Evolutionary conservation across 30 jellyfish, hydroid and myxozoan genomes (phyloP).

Genomic region (Phacellophora camtschatica): DNA sequence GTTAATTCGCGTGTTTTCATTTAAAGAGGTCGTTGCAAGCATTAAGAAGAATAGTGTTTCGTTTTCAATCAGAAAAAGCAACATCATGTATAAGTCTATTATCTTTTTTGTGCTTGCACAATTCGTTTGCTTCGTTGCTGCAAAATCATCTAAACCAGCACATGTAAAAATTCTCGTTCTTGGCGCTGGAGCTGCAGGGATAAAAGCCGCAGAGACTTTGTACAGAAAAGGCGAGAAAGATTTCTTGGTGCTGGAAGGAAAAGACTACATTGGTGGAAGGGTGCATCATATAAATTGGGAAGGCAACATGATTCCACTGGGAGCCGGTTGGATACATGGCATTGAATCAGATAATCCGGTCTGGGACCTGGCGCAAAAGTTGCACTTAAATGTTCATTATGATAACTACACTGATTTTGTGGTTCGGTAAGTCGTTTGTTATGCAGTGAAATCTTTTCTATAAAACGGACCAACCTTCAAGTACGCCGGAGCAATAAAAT

Average conservation of each 20-base stretch:
- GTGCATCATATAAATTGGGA: conserved; percentile 17
- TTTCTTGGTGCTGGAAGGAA: conserved; percentile 70
- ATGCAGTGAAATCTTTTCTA: no score
- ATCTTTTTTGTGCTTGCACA: no score
- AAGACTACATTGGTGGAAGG: conserved; percentile 65
- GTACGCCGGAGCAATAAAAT: no score
- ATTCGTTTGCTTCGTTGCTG: no score
- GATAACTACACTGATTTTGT: conserved; percentile 57
- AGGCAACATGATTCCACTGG: conserved; percentile 51
- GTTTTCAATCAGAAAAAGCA: no score
- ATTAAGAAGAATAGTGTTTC: no score
- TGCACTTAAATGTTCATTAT: conserved; percentile 29
- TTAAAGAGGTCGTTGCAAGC: no score
- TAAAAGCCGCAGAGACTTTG: conserved; percentile 63
- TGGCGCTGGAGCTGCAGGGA: conserved; percentile 82
- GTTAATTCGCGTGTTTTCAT: no score
- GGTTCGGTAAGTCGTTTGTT: conserved; percentile 31
- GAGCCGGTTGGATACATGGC: conserved; percentile 67
- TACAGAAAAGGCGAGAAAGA: conserved; percentile 30
- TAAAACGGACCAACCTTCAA: no score
- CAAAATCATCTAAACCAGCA: no score
- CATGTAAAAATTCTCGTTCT: conserved; percentile 48
- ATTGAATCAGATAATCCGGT: conserved; percentile 41
- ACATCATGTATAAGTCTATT: no score
- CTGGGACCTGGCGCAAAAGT: conserved; percentile 55